Evolutionary conservation across 2,888 invertebrate genomes (phyloP), one percentile per base, ranked within the genome.

Genomic region (Apotomis turbidana): DNA sequence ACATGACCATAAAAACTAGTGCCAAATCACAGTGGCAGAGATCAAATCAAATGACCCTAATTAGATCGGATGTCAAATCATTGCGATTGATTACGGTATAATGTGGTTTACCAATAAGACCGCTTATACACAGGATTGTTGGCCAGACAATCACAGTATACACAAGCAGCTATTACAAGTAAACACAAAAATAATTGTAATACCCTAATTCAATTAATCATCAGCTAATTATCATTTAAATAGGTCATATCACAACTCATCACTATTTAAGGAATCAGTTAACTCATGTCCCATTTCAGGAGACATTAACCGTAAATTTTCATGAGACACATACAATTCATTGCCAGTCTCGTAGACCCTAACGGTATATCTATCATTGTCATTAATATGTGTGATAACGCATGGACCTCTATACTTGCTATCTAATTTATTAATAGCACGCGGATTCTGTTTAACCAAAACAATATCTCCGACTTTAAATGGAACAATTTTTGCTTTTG

Each of bases 321-420:
- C 68, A 51, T 68, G 68, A 5, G 68, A 52, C 10, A 68, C 68
- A 27, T 68, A 68, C 10, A 66, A 55, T 1, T 68, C 60, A 5
- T 68, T 68, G 10, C 68, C 68, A 13, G 68, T 68, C 3, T 54
- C 9, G 44, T 66, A 12, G 15, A 66, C 57, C 15, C n/a, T 69
- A 9, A 73, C 51, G 38, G 70, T 71, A 36, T 76, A 76, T 64
- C 76, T 67, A 0, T 76, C 76, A 59, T 76, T 76, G 12, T 74
- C 73, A 13, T 70, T 8, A n/a, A 74, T 36, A 13, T 72, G 13
- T 0, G 71, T 74, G 8, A 76, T 74, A n/a, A 68, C 46, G 57
- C 74, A 76, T 27, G 76, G 76, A 74, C 74, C 70, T 49, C 13
- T 41, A 57, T 58, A 75, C 52, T 76, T 76, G 51, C 67, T 68